Percentiles rank a stretch among this genome's conserved stretches.
Evolutionary conservation across 2,888 invertebrate genomes (phyloP).

Genomic region (Pecten maximus): DNA sequence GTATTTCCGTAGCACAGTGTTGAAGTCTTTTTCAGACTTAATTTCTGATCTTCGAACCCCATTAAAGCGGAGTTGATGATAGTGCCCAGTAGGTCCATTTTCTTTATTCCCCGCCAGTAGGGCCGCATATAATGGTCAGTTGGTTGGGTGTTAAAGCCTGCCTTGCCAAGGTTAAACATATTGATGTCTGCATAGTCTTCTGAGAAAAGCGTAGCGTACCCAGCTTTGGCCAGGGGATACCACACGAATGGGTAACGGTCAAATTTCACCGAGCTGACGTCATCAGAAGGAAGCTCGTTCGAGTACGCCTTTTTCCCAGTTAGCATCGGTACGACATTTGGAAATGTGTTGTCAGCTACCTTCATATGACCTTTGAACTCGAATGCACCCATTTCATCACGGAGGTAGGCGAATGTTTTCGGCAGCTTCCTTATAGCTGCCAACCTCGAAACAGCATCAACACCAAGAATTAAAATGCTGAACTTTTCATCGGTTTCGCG

Average conservation of each 20-base stretch:
- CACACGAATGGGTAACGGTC: slow-evolving; percentile 64
- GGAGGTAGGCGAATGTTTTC: slow-evolving; percentile 65
- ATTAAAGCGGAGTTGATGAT: slow-evolving; percentile 58
- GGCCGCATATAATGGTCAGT: slow-evolving; percentile 68
- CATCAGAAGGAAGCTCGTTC: slow-evolving; percentile 55
- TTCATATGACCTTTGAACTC: slow-evolving; percentile 69
- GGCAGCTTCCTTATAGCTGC: slow-evolving; percentile 66
- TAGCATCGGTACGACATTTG: slow-evolving; percentile 64
- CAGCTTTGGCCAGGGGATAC: slow-evolving; percentile 58
- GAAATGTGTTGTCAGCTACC: slow-evolving; percentile 67
- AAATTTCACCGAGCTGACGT: slow-evolving; percentile 48
- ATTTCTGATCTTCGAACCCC: slow-evolving; percentile 61
- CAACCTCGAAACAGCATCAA: slow-evolving; percentile 67
- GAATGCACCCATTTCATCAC: slow-evolving; percentile 57
- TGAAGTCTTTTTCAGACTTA: slow-evolving; percentile 58
- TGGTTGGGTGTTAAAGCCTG: slow-evolving; percentile 61
- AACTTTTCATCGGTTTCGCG: slow-evolving; percentile 49
- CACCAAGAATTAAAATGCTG: slow-evolving; percentile 65
- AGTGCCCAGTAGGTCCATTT: slow-evolving; percentile 55
- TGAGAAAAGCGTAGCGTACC: slow-evolving; percentile 62
- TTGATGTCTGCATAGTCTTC: slow-evolving; percentile 64
- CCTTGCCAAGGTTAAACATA: slow-evolving; percentile 60
- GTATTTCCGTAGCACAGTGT: slow-evolving; percentile 87
- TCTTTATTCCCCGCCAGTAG: slow-evolving; percentile 62
- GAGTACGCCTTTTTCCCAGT: slow-evolving; percentile 64